Conservation (phyloP, 2,113 vertebrate species). For the Herpailurus yagouaroundi region DNA sequence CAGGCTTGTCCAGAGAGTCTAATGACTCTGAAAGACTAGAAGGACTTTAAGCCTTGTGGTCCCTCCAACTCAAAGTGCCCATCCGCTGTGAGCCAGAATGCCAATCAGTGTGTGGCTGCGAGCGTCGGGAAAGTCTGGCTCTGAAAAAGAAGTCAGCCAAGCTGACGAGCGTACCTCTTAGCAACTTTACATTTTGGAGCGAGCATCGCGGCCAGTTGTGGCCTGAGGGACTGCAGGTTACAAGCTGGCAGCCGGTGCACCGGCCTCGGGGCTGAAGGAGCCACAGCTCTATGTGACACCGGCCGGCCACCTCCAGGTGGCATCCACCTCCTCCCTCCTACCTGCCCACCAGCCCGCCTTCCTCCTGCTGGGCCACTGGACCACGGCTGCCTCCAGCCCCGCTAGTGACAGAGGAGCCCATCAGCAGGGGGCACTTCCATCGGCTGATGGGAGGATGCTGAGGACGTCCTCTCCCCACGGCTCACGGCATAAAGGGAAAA, state of each 20-base stretch:
- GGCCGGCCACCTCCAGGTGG: not conserved
- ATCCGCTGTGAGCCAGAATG: rapidly evolving
- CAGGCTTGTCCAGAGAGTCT: not conserved
- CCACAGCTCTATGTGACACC: not conserved
- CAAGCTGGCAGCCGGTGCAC: rapidly evolving
- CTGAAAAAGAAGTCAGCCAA: too few relatives aligned
- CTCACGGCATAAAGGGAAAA: not conserved
- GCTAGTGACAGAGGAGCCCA: not conserved
- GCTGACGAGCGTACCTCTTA: rapidly evolving
- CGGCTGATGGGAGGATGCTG: not conserved
- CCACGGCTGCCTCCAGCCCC: not conserved
- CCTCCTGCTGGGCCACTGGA: not conserved
- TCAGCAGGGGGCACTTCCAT: rapidly evolving
- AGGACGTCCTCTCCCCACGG: not conserved
- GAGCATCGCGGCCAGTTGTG: not conserved
- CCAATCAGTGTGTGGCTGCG: rapidly evolving
- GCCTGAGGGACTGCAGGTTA: rapidly evolving
- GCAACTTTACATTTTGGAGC: rapidly evolving
- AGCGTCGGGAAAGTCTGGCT: rapidly evolving
- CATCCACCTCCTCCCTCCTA: too few relatives aligned
- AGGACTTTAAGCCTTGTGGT: rapidly evolving
- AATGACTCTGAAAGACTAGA: not conserved
- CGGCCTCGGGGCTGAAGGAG: not conserved
- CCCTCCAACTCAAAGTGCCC: not conserved
- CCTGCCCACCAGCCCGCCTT: not conserved